Percentiles rank a stretch among this genome's conserved stretches.
These are phyloP conservation scores for Callithrix jacchus DNA, from an alignment of 2,113 vertebrate species.

Conservation along the genomic window DNA sequence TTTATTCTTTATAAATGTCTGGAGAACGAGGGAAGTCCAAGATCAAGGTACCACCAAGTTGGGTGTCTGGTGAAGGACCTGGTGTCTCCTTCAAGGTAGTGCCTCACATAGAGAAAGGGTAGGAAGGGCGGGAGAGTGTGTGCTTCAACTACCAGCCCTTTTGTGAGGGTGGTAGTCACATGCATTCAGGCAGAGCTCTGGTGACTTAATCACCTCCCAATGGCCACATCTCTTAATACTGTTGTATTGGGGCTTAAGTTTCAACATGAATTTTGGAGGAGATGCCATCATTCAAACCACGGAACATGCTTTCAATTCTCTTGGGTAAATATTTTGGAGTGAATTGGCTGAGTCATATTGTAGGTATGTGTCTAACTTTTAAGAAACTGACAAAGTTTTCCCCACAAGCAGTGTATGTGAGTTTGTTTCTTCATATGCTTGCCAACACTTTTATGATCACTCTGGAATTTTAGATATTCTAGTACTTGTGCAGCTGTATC, in stretches of 20 bases:
- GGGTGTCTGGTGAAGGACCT: background rate
- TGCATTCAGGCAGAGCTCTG: background rate
- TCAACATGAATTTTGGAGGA: background rate
- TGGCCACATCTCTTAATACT: background rate
- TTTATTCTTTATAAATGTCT: background rate
- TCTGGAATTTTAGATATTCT: background rate
- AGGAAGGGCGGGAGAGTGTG: background rate
- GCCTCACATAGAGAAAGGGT: background rate
- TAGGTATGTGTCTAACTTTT: background rate
- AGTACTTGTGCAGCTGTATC: background rate
- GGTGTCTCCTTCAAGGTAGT: background rate
- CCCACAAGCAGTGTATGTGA: background rate
- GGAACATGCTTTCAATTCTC: background rate
- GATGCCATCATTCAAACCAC: background rate
- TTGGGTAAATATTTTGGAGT: background rate
- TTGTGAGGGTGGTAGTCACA: background rate
- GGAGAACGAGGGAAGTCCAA: background rate
- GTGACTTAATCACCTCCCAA: background rate
- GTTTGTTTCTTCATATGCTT: background rate
- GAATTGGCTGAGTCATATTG: background rate
- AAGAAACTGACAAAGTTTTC: background rate
- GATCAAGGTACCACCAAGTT: background rate
- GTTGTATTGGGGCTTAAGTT: background rate
- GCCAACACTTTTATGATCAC: background rate
- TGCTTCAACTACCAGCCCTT: background rate